phyloP scores from a whole-genome alignment of 2,888 invertebrate species.

The Clunio marinus region DNA sequence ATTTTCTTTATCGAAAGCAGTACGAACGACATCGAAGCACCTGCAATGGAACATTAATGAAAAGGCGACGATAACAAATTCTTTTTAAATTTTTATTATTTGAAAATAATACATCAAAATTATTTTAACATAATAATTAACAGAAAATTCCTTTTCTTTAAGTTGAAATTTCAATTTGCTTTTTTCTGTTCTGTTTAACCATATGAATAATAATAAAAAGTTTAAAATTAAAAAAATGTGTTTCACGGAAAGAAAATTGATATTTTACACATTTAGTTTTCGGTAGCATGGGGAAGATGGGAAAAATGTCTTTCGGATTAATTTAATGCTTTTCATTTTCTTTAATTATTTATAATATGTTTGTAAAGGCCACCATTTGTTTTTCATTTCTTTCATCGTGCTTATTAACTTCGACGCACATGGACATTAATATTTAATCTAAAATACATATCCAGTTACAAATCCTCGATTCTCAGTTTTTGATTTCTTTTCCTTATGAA shows the following conservation, averaged over 20 bases:
- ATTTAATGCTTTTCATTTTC: neutral
- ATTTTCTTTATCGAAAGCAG: constrained; percentile 20
- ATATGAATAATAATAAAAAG: neutral
- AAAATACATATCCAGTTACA: too few relatives aligned
- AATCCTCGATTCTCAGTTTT: neutral
- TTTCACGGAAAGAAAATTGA: too few relatives aligned
- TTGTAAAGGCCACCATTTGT: neutral
- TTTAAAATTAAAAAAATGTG: neutral
- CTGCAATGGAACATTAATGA: constrained; percentile 11
- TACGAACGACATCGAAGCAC: constrained; percentile 6
- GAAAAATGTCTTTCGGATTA: constrained; percentile 3
- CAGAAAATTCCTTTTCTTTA: too few relatives aligned
- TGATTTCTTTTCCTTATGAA: neutral
- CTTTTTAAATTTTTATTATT: neutral
- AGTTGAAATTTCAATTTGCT: too few relatives aligned
- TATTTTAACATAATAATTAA: constrained; percentile 3
- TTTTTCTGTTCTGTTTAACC: too few relatives aligned
- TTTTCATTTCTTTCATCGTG: too few relatives aligned
- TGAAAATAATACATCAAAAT: neutral
- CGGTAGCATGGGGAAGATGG: neutral
- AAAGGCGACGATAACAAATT: neutral
- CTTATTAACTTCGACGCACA: too few relatives aligned
- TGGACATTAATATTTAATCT: too few relatives aligned
- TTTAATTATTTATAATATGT: too few relatives aligned
- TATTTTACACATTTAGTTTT: neutral